Evolutionary conservation across 2,888 invertebrate species (phyloP), one percentile per base, ranked within the genome.

Genomic region (Ditylenchus weischeri): DNA sequence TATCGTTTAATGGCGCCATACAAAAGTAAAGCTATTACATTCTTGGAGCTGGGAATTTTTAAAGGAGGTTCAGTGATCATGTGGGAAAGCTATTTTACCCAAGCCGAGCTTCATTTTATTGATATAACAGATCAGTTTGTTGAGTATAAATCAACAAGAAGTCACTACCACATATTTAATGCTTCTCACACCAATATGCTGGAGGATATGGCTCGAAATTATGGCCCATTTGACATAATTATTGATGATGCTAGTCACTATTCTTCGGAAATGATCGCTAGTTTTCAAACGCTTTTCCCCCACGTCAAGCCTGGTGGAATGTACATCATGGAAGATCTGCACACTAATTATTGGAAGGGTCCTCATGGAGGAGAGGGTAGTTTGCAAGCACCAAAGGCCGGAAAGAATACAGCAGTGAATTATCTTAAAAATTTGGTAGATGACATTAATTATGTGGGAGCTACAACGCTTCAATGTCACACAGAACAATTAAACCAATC

Each of bases 311-410:
- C 59, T 35, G 23, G 63, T 1, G 65, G 65, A 38, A n/a, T 65
- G 21, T 65, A 65, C 35, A 65, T 62, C 18, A 36, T 65, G 21
- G 65, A 65, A 49, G 65, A 65, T 49, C 19, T 65, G 62, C 65
- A 65, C 38, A 38, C 65, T 5, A n/a, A 29, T n/a, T 65, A 65
- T 35, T 65, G 65, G 65, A 38, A 51, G 13, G 19, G 8, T 10
- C 13, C 13, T 15, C n/a, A n/a, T n/a, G 62, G 47, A 35, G 57
- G 57, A 10, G 5, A 62, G 7, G 62, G 62, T 18, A 8, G 7
- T 29, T 21, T 38, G 10, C 10, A 47, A 8, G 51, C 7, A n/a
- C 47, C 57, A 8, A 23, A 62, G 60, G 58, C 62, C 5, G 62
- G 62, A 7, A 7, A 8, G 8, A 19, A 60, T 11, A 62, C 62